These are phyloP conservation scores for Ptychoptera contaminata DNA, from an alignment of 2,888 invertebrate genomes.

Conservation along the genomic window DNA sequence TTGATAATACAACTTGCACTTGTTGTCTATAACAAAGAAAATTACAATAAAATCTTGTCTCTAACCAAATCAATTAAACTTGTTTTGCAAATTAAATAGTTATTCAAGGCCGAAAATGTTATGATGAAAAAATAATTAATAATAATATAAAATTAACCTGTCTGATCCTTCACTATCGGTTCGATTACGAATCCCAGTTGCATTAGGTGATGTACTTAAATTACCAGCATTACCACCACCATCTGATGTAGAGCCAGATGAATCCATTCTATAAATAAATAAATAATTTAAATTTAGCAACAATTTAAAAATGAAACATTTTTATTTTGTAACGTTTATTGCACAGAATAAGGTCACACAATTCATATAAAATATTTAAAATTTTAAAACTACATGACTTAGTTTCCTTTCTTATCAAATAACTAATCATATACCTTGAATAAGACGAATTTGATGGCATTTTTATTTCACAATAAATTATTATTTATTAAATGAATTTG, in stretches of 20 bases:
- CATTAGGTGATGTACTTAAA: conserved; percentile 13
- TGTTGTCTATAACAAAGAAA: conserved; percentile 5
- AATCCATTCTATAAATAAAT: conserved; percentile 14
- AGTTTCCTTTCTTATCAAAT: too few relatives aligned
- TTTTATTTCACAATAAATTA: too few relatives aligned
- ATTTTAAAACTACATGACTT: too few relatives aligned
- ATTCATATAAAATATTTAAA: too few relatives aligned
- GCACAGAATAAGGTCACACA: too few relatives aligned
- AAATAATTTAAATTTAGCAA: too few relatives aligned
- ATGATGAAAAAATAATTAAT: neutral
- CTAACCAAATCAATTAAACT: neutral
- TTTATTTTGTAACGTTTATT: too few relatives aligned
- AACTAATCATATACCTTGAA: too few relatives aligned
- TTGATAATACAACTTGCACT: conserved; percentile 24
- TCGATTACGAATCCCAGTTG: conserved; percentile 16
- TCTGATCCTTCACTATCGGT: conserved; percentile 30
- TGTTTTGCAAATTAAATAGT: neutral
- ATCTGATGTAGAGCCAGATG: conserved; percentile 14
- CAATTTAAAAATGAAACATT: too few relatives aligned
- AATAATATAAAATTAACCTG: conserved; percentile 14
- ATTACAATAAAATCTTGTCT: too few relatives aligned
- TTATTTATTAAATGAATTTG: too few relatives aligned
- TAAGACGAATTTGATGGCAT: too few relatives aligned
- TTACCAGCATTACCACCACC: conserved; percentile 11
- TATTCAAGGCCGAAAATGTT: neutral